phyloP scores from a whole-genome alignment of 2,113 vertebrate genomes.

The Trematocara unimaculatum region DNA sequence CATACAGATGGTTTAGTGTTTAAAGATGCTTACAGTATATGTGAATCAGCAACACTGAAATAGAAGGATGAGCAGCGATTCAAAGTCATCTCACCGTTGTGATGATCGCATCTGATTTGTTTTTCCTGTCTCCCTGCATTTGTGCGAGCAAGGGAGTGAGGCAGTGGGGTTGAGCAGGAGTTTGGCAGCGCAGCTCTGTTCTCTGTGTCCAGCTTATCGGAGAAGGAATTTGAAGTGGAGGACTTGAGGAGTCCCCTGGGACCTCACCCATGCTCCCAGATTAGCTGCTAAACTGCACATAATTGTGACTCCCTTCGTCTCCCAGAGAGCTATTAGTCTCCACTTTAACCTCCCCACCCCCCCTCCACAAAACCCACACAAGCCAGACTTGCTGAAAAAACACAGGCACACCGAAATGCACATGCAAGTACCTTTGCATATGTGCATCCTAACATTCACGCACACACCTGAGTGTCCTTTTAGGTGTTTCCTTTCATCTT shows the following conservation, averaged over 20 bases:
- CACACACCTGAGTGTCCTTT: neutral
- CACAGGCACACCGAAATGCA: neutral
- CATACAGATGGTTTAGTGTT: neutral
- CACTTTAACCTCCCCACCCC: constrained; percentile 73
- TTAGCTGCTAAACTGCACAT: constrained; percentile 91
- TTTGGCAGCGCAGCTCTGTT: constrained; percentile 44
- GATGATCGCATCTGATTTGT: neutral
- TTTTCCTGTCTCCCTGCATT: neutral
- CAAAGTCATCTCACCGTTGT: neutral
- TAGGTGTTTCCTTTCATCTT: neutral
- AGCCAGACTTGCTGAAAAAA: constrained; percentile 39
- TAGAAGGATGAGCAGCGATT: neutral
- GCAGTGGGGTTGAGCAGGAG: constrained; percentile 29
- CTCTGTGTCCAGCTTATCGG: constrained; percentile 77
- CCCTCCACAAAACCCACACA: neutral
- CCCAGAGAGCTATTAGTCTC: constrained; percentile 87
- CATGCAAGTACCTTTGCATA: neutral
- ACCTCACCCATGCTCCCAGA: constrained; percentile 83
- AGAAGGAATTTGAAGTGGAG: constrained; percentile 88
- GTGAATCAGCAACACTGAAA: neutral
- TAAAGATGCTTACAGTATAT: neutral
- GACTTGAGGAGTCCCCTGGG: constrained; percentile 83
- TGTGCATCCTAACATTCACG: neutral
- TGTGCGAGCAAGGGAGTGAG: neutral
- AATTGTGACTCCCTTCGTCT: constrained; percentile 89